A percentile compares a stretch with the other conserved stretches of the same genome.
phyloP scores from a whole-genome alignment of 2,888 invertebrate species.

The Ptycholaimellus sp. region DNA sequence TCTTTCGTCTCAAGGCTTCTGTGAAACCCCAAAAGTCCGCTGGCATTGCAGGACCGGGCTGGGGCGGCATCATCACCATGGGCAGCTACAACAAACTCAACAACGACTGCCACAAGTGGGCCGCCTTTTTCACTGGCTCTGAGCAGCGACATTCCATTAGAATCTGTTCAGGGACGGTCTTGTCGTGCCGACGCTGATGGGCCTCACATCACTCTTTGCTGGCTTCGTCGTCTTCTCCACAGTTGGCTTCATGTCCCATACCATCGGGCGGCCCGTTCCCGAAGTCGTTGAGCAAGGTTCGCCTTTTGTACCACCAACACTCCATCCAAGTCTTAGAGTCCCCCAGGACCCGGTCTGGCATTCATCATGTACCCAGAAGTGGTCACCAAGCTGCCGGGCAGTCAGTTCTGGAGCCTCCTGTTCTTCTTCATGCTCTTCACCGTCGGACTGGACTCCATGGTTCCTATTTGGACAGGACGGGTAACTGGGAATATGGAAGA shows the following conservation, averaged over 20 bases:
- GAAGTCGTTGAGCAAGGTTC: slow-evolving; percentile 3
- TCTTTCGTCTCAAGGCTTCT: too few relatives aligned
- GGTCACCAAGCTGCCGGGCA: slow-evolving; percentile 23
- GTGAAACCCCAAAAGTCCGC: too few relatives aligned
- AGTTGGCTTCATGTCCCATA: slow-evolving; percentile 8
- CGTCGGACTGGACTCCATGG: slow-evolving; percentile 21
- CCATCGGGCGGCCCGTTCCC: too few relatives aligned
- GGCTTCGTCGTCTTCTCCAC: slow-evolving; percentile 8
- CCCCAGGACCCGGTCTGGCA: slow-evolving; percentile 25
- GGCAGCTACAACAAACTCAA: slow-evolving; percentile 25
- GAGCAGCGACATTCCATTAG: too few relatives aligned
- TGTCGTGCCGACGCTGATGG: too few relatives aligned
- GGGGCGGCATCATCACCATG: slow-evolving; percentile 23
- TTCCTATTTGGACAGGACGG: too few relatives aligned
- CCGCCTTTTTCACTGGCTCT: not conserved
- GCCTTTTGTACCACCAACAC: too few relatives aligned
- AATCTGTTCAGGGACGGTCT: too few relatives aligned
- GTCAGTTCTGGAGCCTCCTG: slow-evolving; percentile 26
- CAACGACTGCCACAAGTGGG: slow-evolving; percentile 19
- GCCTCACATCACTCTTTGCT: slow-evolving; percentile 4
- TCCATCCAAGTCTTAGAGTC: too few relatives aligned
- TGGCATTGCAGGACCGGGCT: too few relatives aligned
- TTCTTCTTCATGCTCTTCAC: slow-evolving; percentile 25
- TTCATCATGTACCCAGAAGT: slow-evolving; percentile 28
- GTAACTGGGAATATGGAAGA: too few relatives aligned